Percentiles rank a stretch among this genome's conserved stretches.
phyloP scores from a whole-genome alignment of 92 coral and sea anemone genomes.

The Palythoa grandis region DNA sequence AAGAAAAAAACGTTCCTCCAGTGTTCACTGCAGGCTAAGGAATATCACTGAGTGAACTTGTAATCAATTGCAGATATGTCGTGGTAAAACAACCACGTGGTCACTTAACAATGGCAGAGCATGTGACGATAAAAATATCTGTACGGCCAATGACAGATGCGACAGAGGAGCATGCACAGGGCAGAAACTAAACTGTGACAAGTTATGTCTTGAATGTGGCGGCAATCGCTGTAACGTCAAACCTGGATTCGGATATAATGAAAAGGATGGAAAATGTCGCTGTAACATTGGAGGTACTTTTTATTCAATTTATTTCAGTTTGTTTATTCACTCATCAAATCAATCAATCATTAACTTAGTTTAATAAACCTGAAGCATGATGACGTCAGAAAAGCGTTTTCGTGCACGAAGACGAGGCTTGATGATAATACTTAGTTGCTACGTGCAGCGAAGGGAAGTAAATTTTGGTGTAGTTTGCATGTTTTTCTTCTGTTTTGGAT shows the following conservation, averaged over 20 bases:
- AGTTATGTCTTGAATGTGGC: conserved; percentile 77
- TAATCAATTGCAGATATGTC: conserved; percentile 70
- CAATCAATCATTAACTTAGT: too few species aligned
- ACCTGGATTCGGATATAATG: conserved; percentile 83
- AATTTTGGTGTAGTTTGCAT: too few species aligned
- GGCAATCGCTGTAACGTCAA: conserved; percentile 79
- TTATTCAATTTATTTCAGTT: not conserved
- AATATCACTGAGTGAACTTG: too few species aligned
- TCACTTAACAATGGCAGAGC: conserved; percentile 69
- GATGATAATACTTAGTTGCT: too few species aligned
- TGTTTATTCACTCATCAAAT: too few species aligned
- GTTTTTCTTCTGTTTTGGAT: too few species aligned
- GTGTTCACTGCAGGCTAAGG: too few species aligned
- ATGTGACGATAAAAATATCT: conserved; percentile 77
- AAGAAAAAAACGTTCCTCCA: too few species aligned
- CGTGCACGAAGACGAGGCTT: too few species aligned
- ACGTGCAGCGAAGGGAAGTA: too few species aligned
- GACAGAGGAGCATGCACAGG: conserved; percentile 72
- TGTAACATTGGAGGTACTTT: conserved; percentile 82
- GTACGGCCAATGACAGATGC: conserved; percentile 81
- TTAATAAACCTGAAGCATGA: too few species aligned
- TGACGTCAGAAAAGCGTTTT: too few species aligned
- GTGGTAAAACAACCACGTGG: conserved; percentile 60
- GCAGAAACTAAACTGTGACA: conserved; percentile 66
- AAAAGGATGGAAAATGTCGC: conserved; percentile 67